A percentile compares a stretch with the other conserved stretches of the same genome.
Conservation (phyloP, 1,140 invertebrate species). For the Cyphomyrmex costatus region DNA sequence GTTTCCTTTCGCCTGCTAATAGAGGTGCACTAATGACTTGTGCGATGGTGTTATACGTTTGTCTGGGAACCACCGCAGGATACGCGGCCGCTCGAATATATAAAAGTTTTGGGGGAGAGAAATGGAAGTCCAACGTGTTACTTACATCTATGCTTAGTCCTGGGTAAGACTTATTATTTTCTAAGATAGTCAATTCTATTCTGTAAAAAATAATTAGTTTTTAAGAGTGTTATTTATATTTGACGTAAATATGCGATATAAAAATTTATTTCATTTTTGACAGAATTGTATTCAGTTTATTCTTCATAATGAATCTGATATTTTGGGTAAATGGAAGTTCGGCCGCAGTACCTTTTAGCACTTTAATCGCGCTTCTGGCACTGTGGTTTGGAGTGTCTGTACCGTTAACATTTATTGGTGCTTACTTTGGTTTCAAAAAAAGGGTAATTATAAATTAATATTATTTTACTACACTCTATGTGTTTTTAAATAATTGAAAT, state of each 20-base stretch:
- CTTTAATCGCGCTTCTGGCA: constrained; percentile 97
- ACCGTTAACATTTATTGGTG: constrained; percentile 98
- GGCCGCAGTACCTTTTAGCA: constrained; percentile 98
- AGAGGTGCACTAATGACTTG: constrained; percentile 99
- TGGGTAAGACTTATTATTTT: constrained; percentile 89
- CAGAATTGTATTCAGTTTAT: constrained; percentile 97
- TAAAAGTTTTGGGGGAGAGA: constrained; percentile 99
- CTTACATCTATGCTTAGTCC: constrained; percentile 98
- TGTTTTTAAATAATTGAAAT: constrained; percentile 10
- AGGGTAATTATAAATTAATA: constrained; percentile 89
- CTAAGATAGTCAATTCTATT: neutral
- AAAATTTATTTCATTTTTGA: constrained; percentile 76
- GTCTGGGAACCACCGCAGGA: constrained; percentile 97
- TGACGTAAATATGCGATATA: neutral
- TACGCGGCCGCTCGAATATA: constrained; percentile 98
- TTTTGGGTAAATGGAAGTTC: constrained; percentile 98
- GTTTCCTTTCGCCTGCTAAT: constrained; percentile 99
- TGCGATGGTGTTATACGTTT: constrained; percentile 97
- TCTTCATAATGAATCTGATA: constrained; percentile 98
- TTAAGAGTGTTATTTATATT: neutral
- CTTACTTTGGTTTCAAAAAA: constrained; percentile 99
- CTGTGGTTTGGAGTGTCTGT: constrained; percentile 99
- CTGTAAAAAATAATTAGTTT: neutral
- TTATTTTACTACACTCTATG: neutral
- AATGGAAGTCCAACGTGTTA: constrained; percentile 99